These are phyloP conservation scores for Bombycilla garrulus DNA, from an alignment of 2,113 vertebrate species.

Conservation along the genomic window DNA sequence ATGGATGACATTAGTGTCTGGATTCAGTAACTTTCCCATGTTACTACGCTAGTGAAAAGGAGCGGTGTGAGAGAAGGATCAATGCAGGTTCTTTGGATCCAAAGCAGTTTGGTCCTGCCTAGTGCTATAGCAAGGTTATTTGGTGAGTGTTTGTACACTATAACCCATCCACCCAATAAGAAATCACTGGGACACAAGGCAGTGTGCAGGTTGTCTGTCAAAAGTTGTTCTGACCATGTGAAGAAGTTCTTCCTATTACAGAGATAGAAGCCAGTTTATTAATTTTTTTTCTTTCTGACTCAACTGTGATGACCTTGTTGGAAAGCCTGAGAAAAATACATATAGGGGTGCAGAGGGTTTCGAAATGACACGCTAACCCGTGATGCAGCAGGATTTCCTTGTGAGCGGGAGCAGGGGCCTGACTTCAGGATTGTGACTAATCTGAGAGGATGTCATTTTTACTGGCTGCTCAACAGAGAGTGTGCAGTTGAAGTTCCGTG, in stretches of 20 bases:
- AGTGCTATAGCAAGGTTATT: neutral
- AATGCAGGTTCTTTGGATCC: neutral
- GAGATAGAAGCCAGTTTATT: neutral
- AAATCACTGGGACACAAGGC: neutral
- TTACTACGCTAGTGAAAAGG: neutral
- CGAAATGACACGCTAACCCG: neutral
- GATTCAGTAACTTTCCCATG: neutral
- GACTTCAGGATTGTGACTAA: neutral
- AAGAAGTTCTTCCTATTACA: neutral
- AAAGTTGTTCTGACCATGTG: neutral
- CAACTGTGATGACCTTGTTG: neutral
- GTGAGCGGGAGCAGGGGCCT: neutral
- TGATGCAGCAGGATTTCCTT: neutral
- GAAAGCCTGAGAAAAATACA: neutral
- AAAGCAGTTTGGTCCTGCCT: neutral
- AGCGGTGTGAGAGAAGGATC: neutral
- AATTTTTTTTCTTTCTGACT: neutral
- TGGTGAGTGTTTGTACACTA: accelerated
- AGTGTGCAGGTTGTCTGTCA: neutral
- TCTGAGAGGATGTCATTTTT: neutral
- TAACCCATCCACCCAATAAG: neutral
- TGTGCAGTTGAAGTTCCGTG: neutral
- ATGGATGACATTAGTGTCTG: neutral
- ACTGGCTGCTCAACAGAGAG: neutral
- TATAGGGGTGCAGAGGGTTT: neutral